Percentiles rank a stretch among this genome's conserved stretches.
These are phyloP conservation scores for Maniola hyperantus DNA, from an alignment of 2,888 invertebrate species.

Conservation along the genomic window DNA sequence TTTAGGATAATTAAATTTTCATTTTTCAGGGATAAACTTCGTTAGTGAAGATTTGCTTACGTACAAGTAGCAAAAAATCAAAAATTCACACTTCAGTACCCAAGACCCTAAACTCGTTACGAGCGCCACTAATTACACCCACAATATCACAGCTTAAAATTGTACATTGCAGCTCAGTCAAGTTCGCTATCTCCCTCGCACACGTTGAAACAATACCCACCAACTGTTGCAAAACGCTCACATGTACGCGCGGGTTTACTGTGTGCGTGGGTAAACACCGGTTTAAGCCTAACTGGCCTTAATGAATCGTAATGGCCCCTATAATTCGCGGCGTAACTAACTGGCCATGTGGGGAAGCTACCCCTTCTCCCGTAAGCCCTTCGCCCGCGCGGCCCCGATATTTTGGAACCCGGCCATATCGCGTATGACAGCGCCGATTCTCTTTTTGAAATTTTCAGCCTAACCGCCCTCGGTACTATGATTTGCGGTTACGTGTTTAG, in stretches of 20 bases:
- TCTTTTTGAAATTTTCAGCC: constrained; percentile 78
- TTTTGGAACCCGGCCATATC: constrained; percentile 79
- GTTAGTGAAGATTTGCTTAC: constrained; percentile 14
- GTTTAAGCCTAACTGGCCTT: constrained; percentile 84
- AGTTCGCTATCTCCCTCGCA: constrained; percentile 52
- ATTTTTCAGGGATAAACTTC: not conserved
- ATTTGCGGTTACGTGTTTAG: constrained; percentile 77
- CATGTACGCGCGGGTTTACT: constrained; percentile 47
- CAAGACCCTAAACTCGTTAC: constrained; percentile 70
- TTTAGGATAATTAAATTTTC: constrained; percentile 7
- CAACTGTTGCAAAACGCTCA: constrained; percentile 63
- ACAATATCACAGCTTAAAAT: constrained; percentile 73
- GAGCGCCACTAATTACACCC: constrained; percentile 73
- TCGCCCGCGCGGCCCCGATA: constrained; percentile 50
- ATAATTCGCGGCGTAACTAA: constrained; percentile 84
- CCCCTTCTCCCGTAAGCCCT: constrained; percentile 47
- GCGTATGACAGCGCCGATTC: constrained; percentile 75
- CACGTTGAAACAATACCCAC: constrained; percentile 66
- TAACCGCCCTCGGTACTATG: constrained; percentile 61
- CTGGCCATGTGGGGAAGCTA: constrained; percentile 77
- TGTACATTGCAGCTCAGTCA: constrained; percentile 62
- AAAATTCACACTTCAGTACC: constrained; percentile 65
- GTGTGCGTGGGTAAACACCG: constrained; percentile 82
- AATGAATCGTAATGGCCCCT: constrained; percentile 84
- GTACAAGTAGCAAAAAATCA: constrained; percentile 47